Conservation (phyloP, 2,797 vertebrate species). For the Enteromius unitaeniatus region DNA sequence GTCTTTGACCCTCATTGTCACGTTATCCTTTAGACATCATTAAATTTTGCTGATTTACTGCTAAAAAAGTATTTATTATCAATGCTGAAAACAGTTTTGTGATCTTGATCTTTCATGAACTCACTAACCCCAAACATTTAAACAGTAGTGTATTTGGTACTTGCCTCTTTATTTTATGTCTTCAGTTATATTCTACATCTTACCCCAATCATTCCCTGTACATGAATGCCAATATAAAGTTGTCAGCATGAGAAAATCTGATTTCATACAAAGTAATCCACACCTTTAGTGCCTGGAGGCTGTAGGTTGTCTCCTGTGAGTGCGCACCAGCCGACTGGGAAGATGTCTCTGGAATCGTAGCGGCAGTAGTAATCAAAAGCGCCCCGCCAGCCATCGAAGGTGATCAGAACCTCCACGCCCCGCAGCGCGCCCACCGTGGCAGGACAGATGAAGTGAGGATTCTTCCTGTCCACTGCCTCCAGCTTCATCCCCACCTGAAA, state of each 20-base stretch:
- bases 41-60: neutral
- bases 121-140: neutral
- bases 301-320: constrained; percentile 98
- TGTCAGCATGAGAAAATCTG: neutral
- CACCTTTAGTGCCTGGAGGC: constrained; percentile 97
- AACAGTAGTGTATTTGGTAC: neutral
- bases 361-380: constrained; percentile 99
- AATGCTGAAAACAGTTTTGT: neutral
- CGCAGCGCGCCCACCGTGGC: constrained; percentile 96
- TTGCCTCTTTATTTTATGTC: neutral
- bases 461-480: constrained; percentile 99
- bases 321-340: constrained; percentile 97
- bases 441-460: constrained; percentile 99
- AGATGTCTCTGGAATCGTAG: constrained; percentile 97
- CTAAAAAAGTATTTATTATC: neutral
- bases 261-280: neutral
- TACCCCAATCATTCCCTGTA: neutral
- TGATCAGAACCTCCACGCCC: constrained; percentile 96
- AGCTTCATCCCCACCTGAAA: constrained; percentile 98
- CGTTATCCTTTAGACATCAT: neutral
- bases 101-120: neutral
- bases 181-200: neutral
- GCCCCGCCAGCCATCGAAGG: constrained; percentile 98
- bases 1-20: neutral
- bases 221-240: neutral